A percentile compares a stretch with the other conserved stretches of the same genome.
Evolutionary conservation across 2,113 vertebrate species (phyloP).

Genomic region (Carassius gibelio): DNA sequence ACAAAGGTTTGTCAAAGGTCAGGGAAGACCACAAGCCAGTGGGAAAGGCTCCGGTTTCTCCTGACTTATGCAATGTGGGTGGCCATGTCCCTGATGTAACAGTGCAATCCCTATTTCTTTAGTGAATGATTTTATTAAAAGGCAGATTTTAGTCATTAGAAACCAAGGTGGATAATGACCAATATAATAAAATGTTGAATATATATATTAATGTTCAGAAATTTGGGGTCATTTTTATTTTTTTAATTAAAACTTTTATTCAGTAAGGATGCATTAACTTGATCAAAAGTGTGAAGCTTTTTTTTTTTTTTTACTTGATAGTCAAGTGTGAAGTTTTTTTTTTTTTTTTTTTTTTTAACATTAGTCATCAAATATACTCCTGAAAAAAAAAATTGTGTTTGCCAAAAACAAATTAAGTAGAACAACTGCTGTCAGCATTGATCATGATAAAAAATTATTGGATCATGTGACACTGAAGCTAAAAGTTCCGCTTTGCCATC

Average conservation of each 20-base stretch:
- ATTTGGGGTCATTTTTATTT: neutral
- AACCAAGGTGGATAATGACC: neutral
- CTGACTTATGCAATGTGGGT: constrained; percentile 45
- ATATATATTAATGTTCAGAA: neutral
- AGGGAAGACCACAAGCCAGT: constrained; percentile 61
- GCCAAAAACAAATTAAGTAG: neutral
- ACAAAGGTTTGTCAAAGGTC: constrained; percentile 72
- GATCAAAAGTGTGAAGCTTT: neutral
- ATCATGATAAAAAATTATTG: neutral
- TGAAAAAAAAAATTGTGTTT: neutral
- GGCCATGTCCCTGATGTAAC: constrained; percentile 55
- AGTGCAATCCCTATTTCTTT: constrained; percentile 35
- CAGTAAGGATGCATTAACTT: neutral
- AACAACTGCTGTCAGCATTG: neutral
- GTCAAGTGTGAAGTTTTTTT: neutral
- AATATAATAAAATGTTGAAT: neutral
- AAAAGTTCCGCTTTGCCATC: no score
- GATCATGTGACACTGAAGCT: no score
- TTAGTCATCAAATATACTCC: neutral
- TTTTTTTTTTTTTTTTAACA: neutral
- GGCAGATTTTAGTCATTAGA: neutral
- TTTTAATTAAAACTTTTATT: neutral
- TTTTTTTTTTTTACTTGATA: neutral
- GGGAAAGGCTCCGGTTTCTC: constrained; percentile 52
- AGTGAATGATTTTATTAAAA: neutral